Evolutionary conservation across 1,140 invertebrate genomes (phyloP).

Genomic region (Pomacea maculata): DNA sequence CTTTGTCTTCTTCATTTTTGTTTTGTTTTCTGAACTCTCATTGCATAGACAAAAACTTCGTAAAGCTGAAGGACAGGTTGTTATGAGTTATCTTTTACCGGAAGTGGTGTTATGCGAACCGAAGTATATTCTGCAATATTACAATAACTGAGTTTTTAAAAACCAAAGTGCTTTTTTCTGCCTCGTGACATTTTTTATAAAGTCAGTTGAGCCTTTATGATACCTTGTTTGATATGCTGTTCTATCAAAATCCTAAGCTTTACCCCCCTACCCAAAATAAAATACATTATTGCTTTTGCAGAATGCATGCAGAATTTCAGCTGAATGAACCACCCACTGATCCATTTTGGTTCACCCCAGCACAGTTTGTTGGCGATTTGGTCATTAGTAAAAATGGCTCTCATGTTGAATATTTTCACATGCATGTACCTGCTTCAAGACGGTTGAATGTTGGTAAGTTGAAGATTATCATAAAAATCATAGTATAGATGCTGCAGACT

Average conservation of each 20-base stretch:
- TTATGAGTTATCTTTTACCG: too few species aligned
- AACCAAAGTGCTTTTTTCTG: too few species aligned
- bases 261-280: too few species aligned
- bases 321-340: slow-evolving; percentile 64
- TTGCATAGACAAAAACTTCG: neutral
- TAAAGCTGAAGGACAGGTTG: too few species aligned
- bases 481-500: neutral
- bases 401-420: slow-evolving; percentile 55
- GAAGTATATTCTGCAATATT: too few species aligned
- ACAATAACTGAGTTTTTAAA: too few species aligned
- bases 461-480: neutral
- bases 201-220: too few species aligned
- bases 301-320: slow-evolving; percentile 67
- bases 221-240: too few species aligned
- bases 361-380: slow-evolving; percentile 61
- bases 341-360: slow-evolving; percentile 68
- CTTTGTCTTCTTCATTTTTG: neutral
- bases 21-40: neutral
- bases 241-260: too few species aligned
- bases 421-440: slow-evolving; percentile 59
- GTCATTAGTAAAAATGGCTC: slow-evolving; percentile 52
- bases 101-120: too few species aligned
- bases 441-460: slow-evolving; percentile 64
- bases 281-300: slow-evolving; percentile 27
- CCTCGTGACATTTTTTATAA: too few species aligned